Evolutionary conservation across 2,888 invertebrate genomes (phyloP).

Genomic region (Mamestra brassicae): DNA sequence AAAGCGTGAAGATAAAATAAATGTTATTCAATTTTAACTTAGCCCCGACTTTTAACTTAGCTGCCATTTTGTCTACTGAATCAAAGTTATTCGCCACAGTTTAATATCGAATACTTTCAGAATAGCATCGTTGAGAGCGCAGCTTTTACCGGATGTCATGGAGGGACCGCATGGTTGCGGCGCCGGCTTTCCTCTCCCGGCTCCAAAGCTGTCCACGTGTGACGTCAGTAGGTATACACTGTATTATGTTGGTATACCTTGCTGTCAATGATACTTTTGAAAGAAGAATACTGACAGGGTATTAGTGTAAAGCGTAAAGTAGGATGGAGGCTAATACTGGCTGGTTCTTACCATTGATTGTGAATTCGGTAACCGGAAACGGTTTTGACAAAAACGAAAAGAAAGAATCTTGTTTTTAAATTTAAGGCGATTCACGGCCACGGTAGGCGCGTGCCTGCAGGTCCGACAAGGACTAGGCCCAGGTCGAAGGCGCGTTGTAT

Average conservation of each 20-base stretch:
- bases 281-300: background rate
- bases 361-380: too few relatives aligned
- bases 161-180: slow-evolving; percentile 43
- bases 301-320: background rate
- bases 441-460: too few relatives aligned
- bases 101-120: slow-evolving; percentile 27
- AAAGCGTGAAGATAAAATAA: too few relatives aligned
- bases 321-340: background rate
- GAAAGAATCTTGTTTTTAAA: too few relatives aligned
- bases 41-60: background rate
- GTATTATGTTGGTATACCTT: slow-evolving; percentile 1
- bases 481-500: too few relatives aligned
- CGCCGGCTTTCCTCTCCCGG: slow-evolving; percentile 14
- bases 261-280: slow-evolving; percentile 25
- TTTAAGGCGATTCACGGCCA: too few relatives aligned
- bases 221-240: slow-evolving; percentile 15
- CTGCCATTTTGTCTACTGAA: background rate
- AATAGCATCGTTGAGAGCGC: slow-evolving; percentile 33
- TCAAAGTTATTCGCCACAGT: background rate
- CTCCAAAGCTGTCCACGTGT: slow-evolving; percentile 19
- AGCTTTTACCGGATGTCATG: slow-evolving; percentile 60
- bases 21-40: too few relatives aligned
- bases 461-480: too few relatives aligned
- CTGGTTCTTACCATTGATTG: too few relatives aligned
- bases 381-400: too few relatives aligned